Base-by-base conservation (phyloP, 1,140 invertebrate genomes). In the Leptestheria dahalacensis region DNA sequence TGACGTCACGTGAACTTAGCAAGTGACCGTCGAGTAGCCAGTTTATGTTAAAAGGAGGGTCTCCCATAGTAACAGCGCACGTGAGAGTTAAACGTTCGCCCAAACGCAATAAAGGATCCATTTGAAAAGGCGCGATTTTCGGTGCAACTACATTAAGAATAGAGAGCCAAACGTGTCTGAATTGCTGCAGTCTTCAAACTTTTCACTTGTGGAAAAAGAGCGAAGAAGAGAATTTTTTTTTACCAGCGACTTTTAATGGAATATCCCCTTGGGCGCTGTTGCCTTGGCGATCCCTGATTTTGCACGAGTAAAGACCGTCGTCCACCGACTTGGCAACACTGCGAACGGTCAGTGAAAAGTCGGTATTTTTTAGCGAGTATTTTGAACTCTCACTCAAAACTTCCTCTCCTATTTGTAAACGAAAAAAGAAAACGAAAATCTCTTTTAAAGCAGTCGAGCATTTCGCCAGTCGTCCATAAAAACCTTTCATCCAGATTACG, bases 401-500 rank as follows among this genome's bases (percentile, higher is more conserved):
- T 29, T 55, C 53, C 6, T 55, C 53, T 1, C 53, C 53, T 55
- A n/a, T n/a, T n/a, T n/a, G n/a, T n/a, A n/a, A n/a, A n/a, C n/a
- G 15, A n/a, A 41, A 26, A 12, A 53, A 53, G 15, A 53, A 26
- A 24, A 18, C 10, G 26, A 21, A 51, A 51, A 6, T 51, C 26
- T 51, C 11, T 24, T 2, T 51, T 51, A 11, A 21, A 50, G 26
- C 2, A 2, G 23, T 51, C 26, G 10, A 49, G 15, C 15, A n/a
- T n/a, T n/a, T n/a, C n/a, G 15, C 48, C 3, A 4, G 0, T 50
- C 23, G n/a, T 10, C 11, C n/a, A 9, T 49, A 65, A 73, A 73
- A 73, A 89, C 87, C 86, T 79, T 87, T 82, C 70, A 89, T 86
- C 91, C 91, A 95, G 10, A 79, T 82, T 62, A 94, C 86, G 33